Evolutionary conservation across 2,113 vertebrate genomes (phyloP).

Genomic region (Rhinogobius similis): DNA sequence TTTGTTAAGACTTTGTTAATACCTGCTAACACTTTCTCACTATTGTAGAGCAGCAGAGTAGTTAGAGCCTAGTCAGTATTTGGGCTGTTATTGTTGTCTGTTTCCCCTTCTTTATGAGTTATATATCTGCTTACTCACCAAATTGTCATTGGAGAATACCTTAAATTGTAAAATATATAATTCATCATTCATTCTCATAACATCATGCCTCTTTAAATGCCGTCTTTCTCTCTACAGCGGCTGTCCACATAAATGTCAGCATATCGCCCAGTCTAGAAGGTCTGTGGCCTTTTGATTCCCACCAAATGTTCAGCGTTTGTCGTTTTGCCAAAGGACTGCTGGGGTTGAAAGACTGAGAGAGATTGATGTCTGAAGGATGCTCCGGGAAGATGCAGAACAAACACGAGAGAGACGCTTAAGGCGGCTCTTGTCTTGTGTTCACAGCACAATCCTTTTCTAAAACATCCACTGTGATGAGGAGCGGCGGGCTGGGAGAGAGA

Average conservation of each 20-base stretch:
- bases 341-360: slow-evolving; percentile 9
- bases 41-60: too few relatives aligned
- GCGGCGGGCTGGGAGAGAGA: slow-evolving; percentile 27
- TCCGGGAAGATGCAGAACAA: slow-evolving; percentile 8
- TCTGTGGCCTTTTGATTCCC: slow-evolving; percentile 23
- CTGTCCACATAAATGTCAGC: slow-evolving; percentile 42
- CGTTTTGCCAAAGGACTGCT: slow-evolving; percentile 19
- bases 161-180: too few relatives aligned
- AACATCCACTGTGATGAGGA: slow-evolving; percentile 23
- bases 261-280: slow-evolving; percentile 2
- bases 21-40: too few relatives aligned
- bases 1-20: too few relatives aligned
- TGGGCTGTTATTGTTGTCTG: too few relatives aligned
- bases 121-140: too few relatives aligned
- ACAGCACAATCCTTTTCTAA: slow-evolving; percentile 15
- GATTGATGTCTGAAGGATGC: slow-evolving; percentile 30
- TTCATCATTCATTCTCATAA: too few relatives aligned
- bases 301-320: slow-evolving; percentile 12
- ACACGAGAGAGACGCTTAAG: slow-evolving; percentile 39
- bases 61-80: too few relatives aligned
- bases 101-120: too few relatives aligned
- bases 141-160: too few relatives aligned
- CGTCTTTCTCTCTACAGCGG: background rate
- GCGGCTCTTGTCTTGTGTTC: slow-evolving; percentile 35
- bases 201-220: background rate